A percentile compares a stretch with the other conserved stretches of the same genome.
phyloP scores from a whole-genome alignment of 2,888 invertebrate genomes.

The Melipona bicolor region DNA sequence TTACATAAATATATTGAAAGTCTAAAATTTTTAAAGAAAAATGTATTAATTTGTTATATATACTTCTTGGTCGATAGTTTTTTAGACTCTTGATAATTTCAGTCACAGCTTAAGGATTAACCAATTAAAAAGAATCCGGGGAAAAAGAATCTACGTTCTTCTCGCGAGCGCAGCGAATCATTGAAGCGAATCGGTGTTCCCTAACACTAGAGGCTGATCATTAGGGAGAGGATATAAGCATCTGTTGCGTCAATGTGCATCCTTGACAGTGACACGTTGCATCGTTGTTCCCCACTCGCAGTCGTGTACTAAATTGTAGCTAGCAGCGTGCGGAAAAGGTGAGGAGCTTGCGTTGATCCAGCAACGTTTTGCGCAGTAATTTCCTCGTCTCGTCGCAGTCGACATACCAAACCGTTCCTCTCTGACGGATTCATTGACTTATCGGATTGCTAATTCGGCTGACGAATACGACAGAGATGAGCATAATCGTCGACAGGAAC shows the following conservation, averaged over 20 bases:
- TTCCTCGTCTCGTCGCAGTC: conserved; percentile 63
- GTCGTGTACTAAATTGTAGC: conserved; percentile 53
- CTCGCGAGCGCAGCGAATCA: neutral
- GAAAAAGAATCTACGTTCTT: neutral
- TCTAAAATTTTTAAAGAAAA: too few relatives aligned
- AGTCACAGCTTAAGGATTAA: too few relatives aligned
- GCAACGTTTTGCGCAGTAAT: conserved; percentile 77
- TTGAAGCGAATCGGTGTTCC: neutral
- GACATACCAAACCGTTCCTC: conserved; percentile 18
- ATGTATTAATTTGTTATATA: too few relatives aligned
- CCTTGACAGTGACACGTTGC: conserved; percentile 63
- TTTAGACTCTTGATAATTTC: neutral
- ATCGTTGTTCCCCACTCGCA: conserved; percentile 54
- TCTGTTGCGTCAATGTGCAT: conserved; percentile 46
- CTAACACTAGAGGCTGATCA: neutral
- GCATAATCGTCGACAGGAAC: conserved; percentile 74
- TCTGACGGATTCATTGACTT: neutral
- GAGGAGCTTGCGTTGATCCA: conserved; percentile 59
- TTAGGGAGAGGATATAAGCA: conserved; percentile 8
- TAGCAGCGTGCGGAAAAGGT: conserved; percentile 53
- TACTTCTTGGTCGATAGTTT: neutral
- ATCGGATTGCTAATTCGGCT: neutral
- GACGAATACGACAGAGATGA: neutral
- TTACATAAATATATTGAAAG: too few relatives aligned
- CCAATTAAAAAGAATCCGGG: neutral